These are phyloP conservation scores for Tenthredo mesomela DNA, from an alignment of 2,888 invertebrate species.

Conservation along the genomic window DNA sequence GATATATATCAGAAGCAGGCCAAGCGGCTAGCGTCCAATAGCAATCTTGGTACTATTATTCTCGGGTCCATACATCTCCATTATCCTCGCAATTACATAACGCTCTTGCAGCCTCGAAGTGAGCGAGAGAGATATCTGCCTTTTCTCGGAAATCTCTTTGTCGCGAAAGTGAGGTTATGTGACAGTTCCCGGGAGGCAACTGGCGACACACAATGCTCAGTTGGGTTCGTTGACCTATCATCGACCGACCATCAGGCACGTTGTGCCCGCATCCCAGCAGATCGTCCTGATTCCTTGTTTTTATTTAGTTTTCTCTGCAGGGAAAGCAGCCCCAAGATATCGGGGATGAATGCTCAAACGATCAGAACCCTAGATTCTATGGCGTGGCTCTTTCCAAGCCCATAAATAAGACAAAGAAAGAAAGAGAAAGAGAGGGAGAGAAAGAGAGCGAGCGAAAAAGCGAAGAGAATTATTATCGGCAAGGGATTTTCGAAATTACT, in stretches of 20 bases:
- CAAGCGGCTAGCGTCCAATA: slow-evolving; percentile 22
- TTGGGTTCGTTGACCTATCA: slow-evolving; percentile 48
- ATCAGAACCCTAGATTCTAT: background rate
- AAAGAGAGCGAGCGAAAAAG: background rate
- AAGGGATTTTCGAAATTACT: slow-evolving; percentile 12
- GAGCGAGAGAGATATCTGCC: slow-evolving; percentile 10
- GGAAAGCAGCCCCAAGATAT: background rate
- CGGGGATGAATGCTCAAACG: background rate
- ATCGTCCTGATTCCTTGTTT: background rate
- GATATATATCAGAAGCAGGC: background rate
- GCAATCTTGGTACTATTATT: slow-evolving; percentile 45
- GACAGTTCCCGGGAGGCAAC: slow-evolving; percentile 62
- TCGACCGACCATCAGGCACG: slow-evolving; percentile 26
- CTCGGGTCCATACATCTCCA: slow-evolving; percentile 48
- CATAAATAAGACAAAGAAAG: background rate
- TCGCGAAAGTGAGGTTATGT: slow-evolving; percentile 61
- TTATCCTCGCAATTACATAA: slow-evolving; percentile 52
- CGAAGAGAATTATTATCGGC: slow-evolving; percentile 21
- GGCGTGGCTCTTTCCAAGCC: background rate
- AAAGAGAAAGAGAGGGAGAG: too few relatives aligned
- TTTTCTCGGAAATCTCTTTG: slow-evolving; percentile 54
- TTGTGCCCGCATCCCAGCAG: slow-evolving; percentile 13
- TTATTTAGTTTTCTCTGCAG: background rate
- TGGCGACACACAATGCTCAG: slow-evolving; percentile 53
- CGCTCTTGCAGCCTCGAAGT: slow-evolving; percentile 6